Evolutionary conservation across 2,113 vertebrate species (phyloP).

Genomic region (Zosterops pallidus): DNA sequence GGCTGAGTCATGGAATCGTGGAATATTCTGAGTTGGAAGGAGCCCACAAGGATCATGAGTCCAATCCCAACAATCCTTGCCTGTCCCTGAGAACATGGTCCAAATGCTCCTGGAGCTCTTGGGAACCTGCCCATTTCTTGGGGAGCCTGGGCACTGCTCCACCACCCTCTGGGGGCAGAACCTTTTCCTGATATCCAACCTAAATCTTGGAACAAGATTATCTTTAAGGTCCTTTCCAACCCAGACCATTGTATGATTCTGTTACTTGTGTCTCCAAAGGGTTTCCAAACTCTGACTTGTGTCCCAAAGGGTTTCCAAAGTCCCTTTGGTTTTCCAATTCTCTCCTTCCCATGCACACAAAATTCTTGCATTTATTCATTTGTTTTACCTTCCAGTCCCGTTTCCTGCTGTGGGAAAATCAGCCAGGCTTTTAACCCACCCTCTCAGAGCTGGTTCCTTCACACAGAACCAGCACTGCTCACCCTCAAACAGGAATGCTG

Average conservation of each 20-base stretch:
- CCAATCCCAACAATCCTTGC: too few relatives aligned
- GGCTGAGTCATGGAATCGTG: neutral
- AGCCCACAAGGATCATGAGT: too few relatives aligned
- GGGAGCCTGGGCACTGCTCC: too few relatives aligned
- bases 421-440: neutral
- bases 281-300: neutral
- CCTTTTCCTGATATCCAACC: too few relatives aligned
- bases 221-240: too few relatives aligned
- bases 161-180: too few relatives aligned
- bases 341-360: neutral
- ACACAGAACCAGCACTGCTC: neutral
- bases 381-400: neutral
- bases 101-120: too few relatives aligned
- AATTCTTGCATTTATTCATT: neutral
- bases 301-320: neutral
- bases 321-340: neutral
- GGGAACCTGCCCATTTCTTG: too few relatives aligned
- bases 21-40: neutral
- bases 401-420: neutral
- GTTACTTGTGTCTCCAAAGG: neutral
- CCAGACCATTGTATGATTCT: too few relatives aligned
- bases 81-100: too few relatives aligned
- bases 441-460: neutral
- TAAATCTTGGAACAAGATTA: too few relatives aligned
- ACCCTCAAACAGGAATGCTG: neutral